Conservation (phyloP, 2,797 vertebrate genomes). For the Spinibarbus caldwelli region DNA sequence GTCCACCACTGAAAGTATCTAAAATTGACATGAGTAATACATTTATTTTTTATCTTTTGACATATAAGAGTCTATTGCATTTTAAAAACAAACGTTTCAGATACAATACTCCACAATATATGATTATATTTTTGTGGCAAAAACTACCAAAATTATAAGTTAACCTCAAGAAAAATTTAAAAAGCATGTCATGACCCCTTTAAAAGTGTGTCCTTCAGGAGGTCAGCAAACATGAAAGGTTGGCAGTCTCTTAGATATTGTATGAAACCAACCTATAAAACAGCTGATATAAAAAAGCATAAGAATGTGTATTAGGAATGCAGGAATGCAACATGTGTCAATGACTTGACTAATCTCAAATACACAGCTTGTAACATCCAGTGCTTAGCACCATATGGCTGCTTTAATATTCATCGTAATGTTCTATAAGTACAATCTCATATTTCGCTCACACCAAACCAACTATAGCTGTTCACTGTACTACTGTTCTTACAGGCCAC, state of each 20-base stretch:
- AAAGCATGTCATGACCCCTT: not conserved
- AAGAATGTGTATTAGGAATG: not conserved
- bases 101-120: not conserved
- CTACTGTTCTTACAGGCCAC: not conserved
- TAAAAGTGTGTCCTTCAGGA: not conserved
- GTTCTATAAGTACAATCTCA: not conserved
- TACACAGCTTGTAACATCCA: not conserved
- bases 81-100: not conserved
- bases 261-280: not conserved
- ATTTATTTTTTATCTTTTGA: not conserved
- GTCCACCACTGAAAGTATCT: not conserved
- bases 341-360: not conserved
- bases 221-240: not conserved
- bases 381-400: not conserved
- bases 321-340: not conserved
- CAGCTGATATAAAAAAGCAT: not conserved
- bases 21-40: not conserved
- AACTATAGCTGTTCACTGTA: not conserved
- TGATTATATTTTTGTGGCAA: not conserved
- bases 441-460: not conserved
- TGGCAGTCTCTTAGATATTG: too few relatives aligned
- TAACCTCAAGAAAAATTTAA: not conserved
- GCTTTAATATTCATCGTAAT: not conserved
- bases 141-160: not conserved
- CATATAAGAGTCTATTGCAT: not conserved